phyloP scores from a whole-genome alignment of 2,113 vertebrate species.

The Genyomyrus donnyi region DNA sequence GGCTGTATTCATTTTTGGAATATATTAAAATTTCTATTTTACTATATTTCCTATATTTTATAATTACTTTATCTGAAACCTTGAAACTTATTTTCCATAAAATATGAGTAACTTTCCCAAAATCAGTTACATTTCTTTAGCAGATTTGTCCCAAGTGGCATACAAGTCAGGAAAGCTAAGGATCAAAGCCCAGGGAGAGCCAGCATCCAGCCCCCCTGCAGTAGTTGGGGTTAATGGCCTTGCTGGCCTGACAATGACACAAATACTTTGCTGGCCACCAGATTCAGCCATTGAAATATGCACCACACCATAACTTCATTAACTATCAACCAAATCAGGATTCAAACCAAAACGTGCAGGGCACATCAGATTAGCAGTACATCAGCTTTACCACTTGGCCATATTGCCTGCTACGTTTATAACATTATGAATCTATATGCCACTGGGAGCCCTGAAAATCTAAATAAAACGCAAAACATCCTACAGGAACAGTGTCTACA shows the following conservation, averaged over 20 bases:
- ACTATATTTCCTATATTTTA: too few species aligned
- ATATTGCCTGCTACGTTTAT: neutral
- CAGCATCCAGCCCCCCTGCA: neutral
- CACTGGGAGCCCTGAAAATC: neutral
- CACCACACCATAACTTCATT: neutral
- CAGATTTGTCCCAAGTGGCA: neutral
- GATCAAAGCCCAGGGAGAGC: neutral
- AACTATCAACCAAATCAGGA: neutral
- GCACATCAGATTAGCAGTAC: neutral
- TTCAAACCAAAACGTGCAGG: neutral
- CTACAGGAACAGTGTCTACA: neutral
- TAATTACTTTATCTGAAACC: neutral
- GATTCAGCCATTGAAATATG: neutral
- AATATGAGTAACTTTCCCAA: neutral
- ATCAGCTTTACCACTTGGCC: neutral
- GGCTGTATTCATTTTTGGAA: neutral
- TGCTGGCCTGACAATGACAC: neutral
- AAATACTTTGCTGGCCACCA: neutral
- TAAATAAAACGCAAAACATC: neutral
- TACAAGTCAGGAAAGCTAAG: neutral
- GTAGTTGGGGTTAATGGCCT: neutral
- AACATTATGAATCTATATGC: neutral
- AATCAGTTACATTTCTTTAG: neutral
- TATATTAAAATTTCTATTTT: too few species aligned
- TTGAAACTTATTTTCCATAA: neutral